Evolutionary conservation across 2,888 invertebrate species (phyloP).

Genomic region (Cordilura impudica): DNA sequence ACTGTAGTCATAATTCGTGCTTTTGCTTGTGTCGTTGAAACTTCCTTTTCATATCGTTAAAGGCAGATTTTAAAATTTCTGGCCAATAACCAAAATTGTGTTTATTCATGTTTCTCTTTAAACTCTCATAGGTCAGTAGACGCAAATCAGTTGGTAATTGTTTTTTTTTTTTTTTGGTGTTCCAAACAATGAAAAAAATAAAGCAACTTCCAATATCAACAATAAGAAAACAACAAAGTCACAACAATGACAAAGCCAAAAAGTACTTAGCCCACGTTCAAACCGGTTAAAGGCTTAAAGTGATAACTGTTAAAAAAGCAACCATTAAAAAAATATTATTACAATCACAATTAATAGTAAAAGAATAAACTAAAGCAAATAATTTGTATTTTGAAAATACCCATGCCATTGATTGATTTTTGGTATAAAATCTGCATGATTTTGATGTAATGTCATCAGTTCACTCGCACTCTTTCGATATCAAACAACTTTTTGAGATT

Average conservation of each 20-base stretch:
- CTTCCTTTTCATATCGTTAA: too few species aligned
- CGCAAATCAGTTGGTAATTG: neutral
- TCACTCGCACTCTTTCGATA: slow-evolving; percentile 34
- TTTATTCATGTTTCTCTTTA: neutral
- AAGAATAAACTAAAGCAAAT: neutral
- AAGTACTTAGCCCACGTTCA: neutral
- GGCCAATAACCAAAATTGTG: too few species aligned
- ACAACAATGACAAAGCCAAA: slow-evolving; percentile 12
- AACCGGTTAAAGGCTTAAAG: slow-evolving; percentile 34
- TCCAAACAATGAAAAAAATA: neutral
- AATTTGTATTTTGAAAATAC: neutral
- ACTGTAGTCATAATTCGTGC: too few species aligned
- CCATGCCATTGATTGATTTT: neutral
- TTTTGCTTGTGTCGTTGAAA: too few species aligned
- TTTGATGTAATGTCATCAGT: slow-evolving; percentile 20
- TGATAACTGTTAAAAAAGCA: neutral
- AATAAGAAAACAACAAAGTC: neutral
- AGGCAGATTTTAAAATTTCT: too few species aligned
- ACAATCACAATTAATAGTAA: neutral
- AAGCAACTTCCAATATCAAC: neutral
- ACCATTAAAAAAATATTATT: neutral
- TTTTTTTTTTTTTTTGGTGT: neutral
- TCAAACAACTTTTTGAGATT: neutral
- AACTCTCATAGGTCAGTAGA: neutral
- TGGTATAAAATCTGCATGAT: slow-evolving; percentile 27